These are phyloP conservation scores for Calypte anna DNA, from an alignment of 2,113 vertebrate genomes.

Conservation along the genomic window DNA sequence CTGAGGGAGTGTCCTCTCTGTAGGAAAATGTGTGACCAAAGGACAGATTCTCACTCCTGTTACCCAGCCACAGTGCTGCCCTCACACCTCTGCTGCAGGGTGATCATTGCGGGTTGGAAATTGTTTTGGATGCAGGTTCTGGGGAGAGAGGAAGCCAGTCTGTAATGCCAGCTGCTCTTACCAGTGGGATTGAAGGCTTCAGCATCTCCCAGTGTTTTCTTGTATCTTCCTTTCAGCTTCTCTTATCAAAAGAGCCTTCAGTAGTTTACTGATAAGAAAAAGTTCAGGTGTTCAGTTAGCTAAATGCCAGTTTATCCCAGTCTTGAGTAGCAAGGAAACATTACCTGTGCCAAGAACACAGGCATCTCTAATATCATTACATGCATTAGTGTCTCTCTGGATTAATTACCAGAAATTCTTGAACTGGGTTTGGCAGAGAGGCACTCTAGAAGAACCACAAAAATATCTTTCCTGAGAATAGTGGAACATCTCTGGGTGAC, in stretches of 20 bases:
- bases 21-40: neutral
- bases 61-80: neutral
- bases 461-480: neutral
- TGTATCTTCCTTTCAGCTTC: neutral
- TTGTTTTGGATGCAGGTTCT: neutral
- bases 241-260: neutral
- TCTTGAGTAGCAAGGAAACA: constrained; percentile 9
- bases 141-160: neutral
- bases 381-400: constrained; percentile 37
- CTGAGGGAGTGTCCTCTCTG: neutral
- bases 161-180: neutral
- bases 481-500: neutral
- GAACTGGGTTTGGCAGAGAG: constrained; percentile 16
- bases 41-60: neutral
- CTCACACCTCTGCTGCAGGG: neutral
- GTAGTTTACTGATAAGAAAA: neutral
- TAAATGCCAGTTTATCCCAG: constrained; percentile 51
- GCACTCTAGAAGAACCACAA: neutral
- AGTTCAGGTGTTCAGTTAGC: neutral
- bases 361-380: constrained; percentile 45
- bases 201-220: neutral
- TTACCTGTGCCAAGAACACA: constrained; percentile 47
- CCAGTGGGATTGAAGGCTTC: neutral
- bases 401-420: constrained; percentile 68
- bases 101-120: neutral